Evolutionary conservation across 2,113 vertebrate genomes (phyloP), one percentile per base, ranked within the genome.

Genomic region (Thamnaconus septentrionalis): DNA sequence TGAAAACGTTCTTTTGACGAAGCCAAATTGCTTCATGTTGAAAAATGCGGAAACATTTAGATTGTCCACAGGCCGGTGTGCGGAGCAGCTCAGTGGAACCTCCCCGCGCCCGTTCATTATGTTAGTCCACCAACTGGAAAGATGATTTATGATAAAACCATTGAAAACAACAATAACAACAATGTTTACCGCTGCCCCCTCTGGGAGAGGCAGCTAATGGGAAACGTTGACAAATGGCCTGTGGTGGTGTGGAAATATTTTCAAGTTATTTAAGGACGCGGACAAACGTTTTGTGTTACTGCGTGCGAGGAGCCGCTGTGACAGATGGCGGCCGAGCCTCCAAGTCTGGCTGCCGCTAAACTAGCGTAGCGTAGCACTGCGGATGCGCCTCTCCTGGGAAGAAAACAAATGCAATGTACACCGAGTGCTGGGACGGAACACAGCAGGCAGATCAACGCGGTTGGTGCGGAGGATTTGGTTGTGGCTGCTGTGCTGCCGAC

Each of bases 291-390:
- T 31, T 31, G 18, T 31, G 18, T 31, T 31, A 31, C 18, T 47
- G 18, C 62, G 45, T 47, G 42, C 50, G 58, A 56, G 59, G 57
- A 74, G 58, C 52, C 40, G 6, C 51, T 53, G 59, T 71, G 55
- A 58, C 49, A 55, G 43, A 3, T 71, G 68, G 41, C 18, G 4
- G 42, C 43, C 18, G 8, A 62, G 45, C 18, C 61, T 58, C 48
- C 7, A 10, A n/a, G 47, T 52, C 43, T 54, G 59, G 44, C 56
- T 8, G 44, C 10, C 11, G 18, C 10, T 62, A 41, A 75, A 60
- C 47, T 67, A 63, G 75, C 75, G 76, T 51, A 11, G 63, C 67
- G 31, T 74, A 31, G 41, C 63, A 56, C 56, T 0, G 66, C 59
- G 1, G 51, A 63, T 45, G 59, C 76, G 59, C 76, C 71, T 79